Evolutionary conservation across 2,113 vertebrate species (phyloP).

Genomic region (Aphyosemion australe): DNA sequence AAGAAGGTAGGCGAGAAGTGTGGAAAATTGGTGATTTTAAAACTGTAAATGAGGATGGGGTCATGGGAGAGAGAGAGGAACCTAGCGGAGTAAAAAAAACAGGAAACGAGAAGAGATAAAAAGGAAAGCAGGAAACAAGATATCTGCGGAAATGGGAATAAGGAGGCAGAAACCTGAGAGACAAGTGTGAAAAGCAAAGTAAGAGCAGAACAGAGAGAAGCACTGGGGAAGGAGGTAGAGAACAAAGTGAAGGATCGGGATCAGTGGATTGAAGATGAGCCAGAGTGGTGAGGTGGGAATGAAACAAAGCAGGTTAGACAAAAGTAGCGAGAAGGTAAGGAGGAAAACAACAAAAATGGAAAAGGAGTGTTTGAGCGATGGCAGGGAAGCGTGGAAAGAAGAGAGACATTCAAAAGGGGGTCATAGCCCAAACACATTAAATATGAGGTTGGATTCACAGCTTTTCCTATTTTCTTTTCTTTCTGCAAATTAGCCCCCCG

Average conservation of each 20-base stretch:
- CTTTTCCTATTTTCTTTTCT: constrained; percentile 29
- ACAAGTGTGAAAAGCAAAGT: constrained; percentile 20
- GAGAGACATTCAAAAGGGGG: constrained; percentile 5
- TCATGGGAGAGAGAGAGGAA: constrained; percentile 21
- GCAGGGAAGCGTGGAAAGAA: constrained; percentile 6
- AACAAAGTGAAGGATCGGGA: constrained; percentile 39
- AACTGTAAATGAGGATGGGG: constrained; percentile 36
- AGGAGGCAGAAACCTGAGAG: constrained; percentile 23
- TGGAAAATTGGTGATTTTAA: constrained; percentile 12
- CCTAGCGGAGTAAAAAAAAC: constrained; percentile 2
- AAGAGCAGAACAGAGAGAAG: constrained; percentile 28
- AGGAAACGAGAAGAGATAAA: constrained; percentile 14
- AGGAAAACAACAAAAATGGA: constrained; percentile 20
- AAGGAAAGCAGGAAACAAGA: constrained; percentile 21
- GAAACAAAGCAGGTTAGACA: constrained; percentile 28
- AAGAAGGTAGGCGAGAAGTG: constrained; percentile 24
- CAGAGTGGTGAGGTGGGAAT: constrained; percentile 38
- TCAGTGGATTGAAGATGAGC: constrained; percentile 42
- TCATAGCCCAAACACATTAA: constrained; percentile 19
- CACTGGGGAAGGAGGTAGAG: constrained; percentile 19
- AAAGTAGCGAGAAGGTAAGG: constrained; percentile 5
- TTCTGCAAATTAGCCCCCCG: constrained; percentile 27
- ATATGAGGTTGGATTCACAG: constrained; percentile 26
- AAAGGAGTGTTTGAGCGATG: constrained; percentile 2
- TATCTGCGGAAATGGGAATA: constrained; percentile 14